These are phyloP conservation scores for Grantiella picta DNA, from an alignment of 2,113 vertebrate genomes.

Conservation along the genomic window DNA sequence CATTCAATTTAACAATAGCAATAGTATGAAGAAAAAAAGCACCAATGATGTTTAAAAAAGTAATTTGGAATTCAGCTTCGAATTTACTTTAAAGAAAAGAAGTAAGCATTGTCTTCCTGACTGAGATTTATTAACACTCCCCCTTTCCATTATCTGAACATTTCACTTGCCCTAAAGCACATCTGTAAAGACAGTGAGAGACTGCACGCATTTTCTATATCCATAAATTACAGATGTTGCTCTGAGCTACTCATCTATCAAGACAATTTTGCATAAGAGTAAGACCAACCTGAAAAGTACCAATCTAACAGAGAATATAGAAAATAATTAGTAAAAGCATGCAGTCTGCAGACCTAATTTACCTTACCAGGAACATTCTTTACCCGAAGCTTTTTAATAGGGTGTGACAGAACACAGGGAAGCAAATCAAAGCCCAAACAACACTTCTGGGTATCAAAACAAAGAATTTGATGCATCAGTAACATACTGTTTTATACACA, in stretches of 20 bases:
- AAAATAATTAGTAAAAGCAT: conserved; percentile 44
- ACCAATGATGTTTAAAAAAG: conserved; percentile 37
- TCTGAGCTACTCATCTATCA: conserved; percentile 58
- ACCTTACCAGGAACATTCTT: background rate
- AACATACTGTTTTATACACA: background rate
- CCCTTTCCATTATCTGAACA: conserved; percentile 60
- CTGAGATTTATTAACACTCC: conserved; percentile 66
- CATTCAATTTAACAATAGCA: conserved; percentile 28
- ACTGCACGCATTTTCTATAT: conserved; percentile 10
- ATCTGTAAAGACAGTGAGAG: conserved; percentile 53
- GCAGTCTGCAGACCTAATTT: background rate
- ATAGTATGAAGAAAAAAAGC: conserved; percentile 12
- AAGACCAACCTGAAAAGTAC: conserved; percentile 32
- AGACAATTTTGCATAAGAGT: conserved; percentile 34
- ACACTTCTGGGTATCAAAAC: background rate
- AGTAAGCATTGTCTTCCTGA: conserved; percentile 58
- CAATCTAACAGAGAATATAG: background rate
- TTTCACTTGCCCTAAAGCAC: conserved; percentile 63
- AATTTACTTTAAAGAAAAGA: conserved; percentile 65
- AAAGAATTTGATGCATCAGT: background rate
- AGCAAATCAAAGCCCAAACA: conserved; percentile 32
- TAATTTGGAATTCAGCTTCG: conserved; percentile 58
- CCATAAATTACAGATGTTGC: conserved; percentile 62
- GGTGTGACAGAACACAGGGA: background rate
- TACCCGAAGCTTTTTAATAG: background rate